Base-by-base conservation (phyloP, 2,113 vertebrate species). In the Alligator mississippiensis region DNA sequence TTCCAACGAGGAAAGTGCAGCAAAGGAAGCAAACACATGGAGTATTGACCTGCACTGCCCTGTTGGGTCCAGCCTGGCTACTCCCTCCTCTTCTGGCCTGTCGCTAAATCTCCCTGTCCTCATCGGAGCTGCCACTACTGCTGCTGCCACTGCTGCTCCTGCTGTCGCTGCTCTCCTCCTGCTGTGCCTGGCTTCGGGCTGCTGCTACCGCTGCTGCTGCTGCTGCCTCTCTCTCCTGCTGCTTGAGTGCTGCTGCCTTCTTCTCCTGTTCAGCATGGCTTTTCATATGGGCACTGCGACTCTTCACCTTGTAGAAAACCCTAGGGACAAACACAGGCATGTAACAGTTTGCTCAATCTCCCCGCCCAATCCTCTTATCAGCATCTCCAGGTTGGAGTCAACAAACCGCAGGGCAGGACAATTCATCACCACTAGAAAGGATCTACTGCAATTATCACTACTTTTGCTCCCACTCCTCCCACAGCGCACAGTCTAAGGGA, bases 281-380 rank as follows among this genome's bases (percentile, higher is more conserved):
- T 96, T 99, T 99, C 99, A 99, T 99, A 98, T 99, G 99, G 4
- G 99, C 99, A 0, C 99, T 99, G 93, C 99, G 99, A 96, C 99
- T 99, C 98, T 99, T 99, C 97, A 99, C 99, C 97, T 99, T 99
- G 97, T 94, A 98, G 97, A 99, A 99, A 85, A 99, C 97, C 98
- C 99, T 99, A 93, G 2, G 5, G 82, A 21, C 4, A 13, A 47
- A 80, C 12, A 77, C 12, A 59, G 6, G 61, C 14, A 34, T 17
- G 28, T 34, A 17, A 28, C 9, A 13, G 6, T 47, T 38, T 18
- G 57, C 11, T 72, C 27, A 4, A 11, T 74, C n/a, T 70, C 60
- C 9, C 61, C 6, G 4, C 2, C 12, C 34, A 47, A 15, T 28
- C 47, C 15, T 47, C 61, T 55, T 28, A 15, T 21, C 11, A 25